A percentile compares a stretch with the other conserved stretches of the same genome.
Evolutionary conservation across 92 coral and sea anemone genomes (phyloP).

Genomic region (Muricea muricata): DNA sequence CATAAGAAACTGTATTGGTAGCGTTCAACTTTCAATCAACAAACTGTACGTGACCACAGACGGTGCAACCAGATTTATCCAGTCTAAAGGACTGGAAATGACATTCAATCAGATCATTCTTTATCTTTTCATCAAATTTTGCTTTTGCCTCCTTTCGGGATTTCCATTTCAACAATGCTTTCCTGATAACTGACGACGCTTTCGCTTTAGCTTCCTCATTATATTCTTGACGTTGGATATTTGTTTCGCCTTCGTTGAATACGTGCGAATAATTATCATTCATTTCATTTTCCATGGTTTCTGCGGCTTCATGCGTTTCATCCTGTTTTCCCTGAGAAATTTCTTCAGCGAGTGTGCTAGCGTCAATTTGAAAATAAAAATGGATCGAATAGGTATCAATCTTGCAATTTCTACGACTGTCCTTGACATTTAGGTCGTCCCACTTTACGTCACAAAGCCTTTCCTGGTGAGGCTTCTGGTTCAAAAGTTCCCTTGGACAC

Average conservation of each 20-base stretch:
- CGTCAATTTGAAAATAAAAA: constrained; percentile 12
- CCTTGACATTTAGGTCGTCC: constrained; percentile 32
- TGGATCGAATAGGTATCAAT: not conserved
- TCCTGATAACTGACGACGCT: not conserved
- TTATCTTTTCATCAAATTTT: not conserved
- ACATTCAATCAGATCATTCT: not conserved
- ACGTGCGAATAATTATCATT: not conserved
- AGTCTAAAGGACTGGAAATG: constrained; percentile 68
- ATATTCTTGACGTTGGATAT: not conserved
- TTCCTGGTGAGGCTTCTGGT: constrained; percentile 58
- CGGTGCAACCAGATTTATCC: constrained; percentile 75
- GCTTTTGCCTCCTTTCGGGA: not conserved
- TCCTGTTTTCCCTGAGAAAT: not conserved
- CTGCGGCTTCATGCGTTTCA: not conserved
- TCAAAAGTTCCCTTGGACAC: constrained; percentile 59
- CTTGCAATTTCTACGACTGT: not conserved
- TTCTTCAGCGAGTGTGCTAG: too few relatives aligned
- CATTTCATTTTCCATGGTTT: not conserved
- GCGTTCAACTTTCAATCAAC: not conserved
- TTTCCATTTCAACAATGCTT: not conserved
- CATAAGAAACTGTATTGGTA: not conserved
- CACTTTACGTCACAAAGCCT: constrained; percentile 71
- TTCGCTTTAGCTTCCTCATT: not conserved
- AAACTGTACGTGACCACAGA: constrained; percentile 66
- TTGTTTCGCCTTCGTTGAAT: not conserved